phyloP scores from a whole-genome alignment of 2,888 invertebrate species.

The Syrista parreyssii region DNA sequence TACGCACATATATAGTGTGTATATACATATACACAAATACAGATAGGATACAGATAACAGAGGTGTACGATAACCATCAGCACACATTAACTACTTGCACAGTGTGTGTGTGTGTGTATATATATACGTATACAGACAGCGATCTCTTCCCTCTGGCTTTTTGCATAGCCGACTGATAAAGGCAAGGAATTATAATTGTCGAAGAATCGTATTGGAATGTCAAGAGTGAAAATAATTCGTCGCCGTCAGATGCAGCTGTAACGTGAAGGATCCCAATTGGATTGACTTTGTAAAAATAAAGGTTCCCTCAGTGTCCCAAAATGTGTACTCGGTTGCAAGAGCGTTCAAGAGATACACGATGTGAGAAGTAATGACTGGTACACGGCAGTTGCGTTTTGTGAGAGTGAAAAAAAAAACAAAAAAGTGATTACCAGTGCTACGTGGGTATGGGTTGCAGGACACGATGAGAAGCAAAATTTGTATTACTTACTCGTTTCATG shows the following conservation, averaged over 20 bases:
- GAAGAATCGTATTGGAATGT: background rate
- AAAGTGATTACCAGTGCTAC: background rate
- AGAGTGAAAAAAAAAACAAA: background rate
- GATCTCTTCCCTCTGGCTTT: background rate
- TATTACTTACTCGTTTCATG: constrained; percentile 85
- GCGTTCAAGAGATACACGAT: background rate
- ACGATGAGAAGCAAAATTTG: background rate
- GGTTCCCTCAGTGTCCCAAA: background rate
- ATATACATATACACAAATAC: constrained; percentile 6
- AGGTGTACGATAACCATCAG: constrained; percentile 4
- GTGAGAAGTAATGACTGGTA: background rate
- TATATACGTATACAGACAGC: background rate
- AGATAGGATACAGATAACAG: constrained; percentile 12
- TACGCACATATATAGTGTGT: constrained; percentile 10
- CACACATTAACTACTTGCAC: background rate
- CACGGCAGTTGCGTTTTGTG: background rate
- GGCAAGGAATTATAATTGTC: background rate
- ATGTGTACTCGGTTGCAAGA: background rate
- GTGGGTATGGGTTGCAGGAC: background rate
- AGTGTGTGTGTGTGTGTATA: background rate
- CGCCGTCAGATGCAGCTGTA: too few species aligned
- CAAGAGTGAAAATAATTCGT: background rate
- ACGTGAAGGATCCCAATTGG: too few species aligned
- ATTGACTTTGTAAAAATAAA: too few species aligned
- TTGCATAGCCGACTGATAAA: background rate